A percentile compares a stretch with the other conserved stretches of the same genome.
These are phyloP conservation scores for Macaca nemestrina DNA, from an alignment of 2,113 vertebrate genomes.

Conservation along the genomic window DNA sequence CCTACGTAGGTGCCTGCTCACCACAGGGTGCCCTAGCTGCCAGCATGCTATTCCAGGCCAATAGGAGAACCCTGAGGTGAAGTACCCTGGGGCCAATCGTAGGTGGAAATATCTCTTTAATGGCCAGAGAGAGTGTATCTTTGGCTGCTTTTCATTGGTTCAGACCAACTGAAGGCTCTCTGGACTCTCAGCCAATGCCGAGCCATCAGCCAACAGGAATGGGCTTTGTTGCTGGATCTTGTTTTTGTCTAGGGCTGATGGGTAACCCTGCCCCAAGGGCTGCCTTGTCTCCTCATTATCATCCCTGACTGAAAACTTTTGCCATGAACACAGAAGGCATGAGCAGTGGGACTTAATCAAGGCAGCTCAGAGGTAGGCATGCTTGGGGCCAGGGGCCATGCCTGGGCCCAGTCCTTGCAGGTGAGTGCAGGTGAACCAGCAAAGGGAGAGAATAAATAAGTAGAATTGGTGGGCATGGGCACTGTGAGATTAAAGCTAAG, in stretches of 20 bases:
- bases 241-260: constrained; percentile 61
- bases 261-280: constrained; percentile 40
- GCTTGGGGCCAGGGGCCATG: background rate
- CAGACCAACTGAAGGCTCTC: constrained; percentile 61
- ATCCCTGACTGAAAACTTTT: constrained; percentile 44
- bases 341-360: constrained; percentile 53
- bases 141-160: constrained; percentile 75
- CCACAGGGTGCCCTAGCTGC: constrained; percentile 65
- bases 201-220: constrained; percentile 55
- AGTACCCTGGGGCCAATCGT: constrained; percentile 63
- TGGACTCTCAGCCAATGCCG: constrained; percentile 65
- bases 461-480: background rate
- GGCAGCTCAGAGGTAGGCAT: constrained; percentile 40
- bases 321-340: constrained; percentile 50
- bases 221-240: constrained; percentile 53
- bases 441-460: constrained; percentile 27
- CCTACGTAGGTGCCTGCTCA: constrained; percentile 61
- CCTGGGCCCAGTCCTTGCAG: constrained; percentile 16
- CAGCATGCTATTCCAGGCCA: constrained; percentile 69
- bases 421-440: constrained; percentile 25
- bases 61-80: constrained; percentile 68
- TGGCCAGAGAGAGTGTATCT: constrained; percentile 52
- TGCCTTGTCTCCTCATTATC: constrained; percentile 33
- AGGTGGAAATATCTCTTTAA: constrained; percentile 70
- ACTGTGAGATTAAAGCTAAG: background rate